Evolutionary conservation across 2,113 vertebrate species (phyloP), one percentile per base, ranked within the genome.

Genomic region (Geococcyx californianus): DNA sequence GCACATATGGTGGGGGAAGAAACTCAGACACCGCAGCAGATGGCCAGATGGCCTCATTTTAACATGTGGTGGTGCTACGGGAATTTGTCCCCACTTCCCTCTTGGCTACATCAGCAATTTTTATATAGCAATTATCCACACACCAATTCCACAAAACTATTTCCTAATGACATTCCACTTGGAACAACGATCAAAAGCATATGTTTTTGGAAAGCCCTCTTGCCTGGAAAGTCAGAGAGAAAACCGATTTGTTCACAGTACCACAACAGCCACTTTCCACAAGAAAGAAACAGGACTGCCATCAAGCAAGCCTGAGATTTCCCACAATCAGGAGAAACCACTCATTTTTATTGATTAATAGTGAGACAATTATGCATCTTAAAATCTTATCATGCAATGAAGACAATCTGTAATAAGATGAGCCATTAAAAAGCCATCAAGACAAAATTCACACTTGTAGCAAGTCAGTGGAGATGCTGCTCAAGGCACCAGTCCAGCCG

Each of bases 251-350:
- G 34, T 49, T 28, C 45, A 33, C 60, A 60, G 26, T 7, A 40
- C n/a, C 16, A 25, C 31, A n/a, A 38, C 24, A 40, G 67, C 12
- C 33, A 12, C 34, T 64, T 87, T 25, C 24, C 1, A 1, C n/a
- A 21, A 4, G 24, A n/a, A 52, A 68, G 16, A 23, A 33, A 52
- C 0, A 69, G 10, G 23, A 24, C n/a, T 21, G 26, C 1, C 1
- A 20, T 24, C 47, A 29, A 24, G 17, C 6, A 34, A 36, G 25
- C 28, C 40, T 26, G 6, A 44, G 10, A 26, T 10, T 31, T 23
- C 55, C 11, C 45, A 29, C 15, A 11, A 13, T 17, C 31, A 8
- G 28, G 24, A 12, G 62, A 33, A 56, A 19, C 16, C 18, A 20
- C 7, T 21, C 42, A 34, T 31, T 55, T 45, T 62, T 63, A 51